phyloP scores from a whole-genome alignment of 1,140 invertebrate species.

The Drosophila funebris region DNA sequence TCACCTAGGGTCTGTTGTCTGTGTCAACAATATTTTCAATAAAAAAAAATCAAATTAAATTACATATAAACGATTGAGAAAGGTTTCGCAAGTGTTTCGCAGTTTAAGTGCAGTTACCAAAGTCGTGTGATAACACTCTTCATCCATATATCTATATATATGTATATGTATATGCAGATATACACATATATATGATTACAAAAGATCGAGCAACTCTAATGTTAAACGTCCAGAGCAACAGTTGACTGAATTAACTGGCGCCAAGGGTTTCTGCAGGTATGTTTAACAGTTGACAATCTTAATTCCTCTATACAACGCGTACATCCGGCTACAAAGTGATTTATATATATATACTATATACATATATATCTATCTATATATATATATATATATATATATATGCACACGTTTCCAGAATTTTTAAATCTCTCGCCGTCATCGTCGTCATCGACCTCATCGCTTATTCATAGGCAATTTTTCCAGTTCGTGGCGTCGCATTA shows the following conservation, averaged over 20 bases:
- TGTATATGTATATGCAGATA: neutral
- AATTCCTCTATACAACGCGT: constrained; percentile 17
- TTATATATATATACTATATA: neutral
- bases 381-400: constrained; percentile 30
- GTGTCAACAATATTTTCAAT: constrained; percentile 13
- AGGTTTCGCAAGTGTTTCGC: constrained; percentile 47
- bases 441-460: constrained; percentile 59
- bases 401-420: constrained; percentile 71
- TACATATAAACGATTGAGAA: constrained; percentile 13
- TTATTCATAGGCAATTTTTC: constrained; percentile 66
- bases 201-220: constrained; percentile 35
- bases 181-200: constrained; percentile 1
- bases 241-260: constrained; percentile 17
- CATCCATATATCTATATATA: constrained; percentile 4
- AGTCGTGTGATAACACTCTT: constrained; percentile 29
- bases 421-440: constrained; percentile 43
- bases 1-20: constrained; percentile 26
- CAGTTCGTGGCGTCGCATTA: constrained; percentile 29
- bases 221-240: constrained; percentile 5
- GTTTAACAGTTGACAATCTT: constrained; percentile 48
- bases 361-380: constrained; percentile 13
- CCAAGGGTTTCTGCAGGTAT: constrained; percentile 49
- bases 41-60: constrained; percentile 11
- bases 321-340: constrained; percentile 27
- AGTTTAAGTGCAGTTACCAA: constrained; percentile 52